These are phyloP conservation scores for Chalcosyrphus nemorum DNA, from an alignment of 2,888 invertebrate species.

Conservation along the genomic window DNA sequence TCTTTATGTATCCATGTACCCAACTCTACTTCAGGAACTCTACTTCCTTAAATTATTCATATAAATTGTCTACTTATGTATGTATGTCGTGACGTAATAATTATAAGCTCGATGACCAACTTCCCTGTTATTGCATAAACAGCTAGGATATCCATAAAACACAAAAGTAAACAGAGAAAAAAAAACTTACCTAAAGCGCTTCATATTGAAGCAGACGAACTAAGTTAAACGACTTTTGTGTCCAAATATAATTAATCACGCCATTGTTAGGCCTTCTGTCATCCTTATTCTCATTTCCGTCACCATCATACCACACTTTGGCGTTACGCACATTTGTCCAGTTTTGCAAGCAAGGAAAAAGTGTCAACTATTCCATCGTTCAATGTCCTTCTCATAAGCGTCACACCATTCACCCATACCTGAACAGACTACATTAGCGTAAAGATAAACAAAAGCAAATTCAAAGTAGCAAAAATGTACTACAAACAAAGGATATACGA, in stretches of 20 bases:
- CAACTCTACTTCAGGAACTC: too few species aligned
- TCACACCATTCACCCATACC: not conserved
- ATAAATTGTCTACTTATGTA: too few species aligned
- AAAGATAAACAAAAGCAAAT: constrained; percentile 29
- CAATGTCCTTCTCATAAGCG: constrained; percentile 32
- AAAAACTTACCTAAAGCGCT: too few species aligned
- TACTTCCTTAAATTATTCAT: too few species aligned
- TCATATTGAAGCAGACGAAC: not conserved
- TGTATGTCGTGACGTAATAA: too few species aligned
- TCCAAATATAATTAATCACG: constrained; percentile 43
- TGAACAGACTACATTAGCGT: constrained; percentile 8
- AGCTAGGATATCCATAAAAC: too few species aligned
- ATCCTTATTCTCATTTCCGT: constrained; percentile 25
- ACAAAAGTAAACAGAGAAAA: too few species aligned
- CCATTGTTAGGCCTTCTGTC: constrained; percentile 26
- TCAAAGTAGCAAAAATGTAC: constrained; percentile 9
- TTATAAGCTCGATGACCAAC: too few species aligned
- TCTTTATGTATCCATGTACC: too few species aligned
- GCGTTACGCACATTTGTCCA: constrained; percentile 10
- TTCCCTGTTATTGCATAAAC: too few species aligned
- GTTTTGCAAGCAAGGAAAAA: constrained; percentile 5
- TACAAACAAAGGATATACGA: constrained; percentile 46
- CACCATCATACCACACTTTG: not conserved
- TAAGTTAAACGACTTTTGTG: constrained; percentile 14
- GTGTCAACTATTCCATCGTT: constrained; percentile 28